A percentile compares a stretch with the other conserved stretches of the same genome.
Conservation (phyloP, 2,888 invertebrate genomes). For the Mythimna lalbum region DNA sequence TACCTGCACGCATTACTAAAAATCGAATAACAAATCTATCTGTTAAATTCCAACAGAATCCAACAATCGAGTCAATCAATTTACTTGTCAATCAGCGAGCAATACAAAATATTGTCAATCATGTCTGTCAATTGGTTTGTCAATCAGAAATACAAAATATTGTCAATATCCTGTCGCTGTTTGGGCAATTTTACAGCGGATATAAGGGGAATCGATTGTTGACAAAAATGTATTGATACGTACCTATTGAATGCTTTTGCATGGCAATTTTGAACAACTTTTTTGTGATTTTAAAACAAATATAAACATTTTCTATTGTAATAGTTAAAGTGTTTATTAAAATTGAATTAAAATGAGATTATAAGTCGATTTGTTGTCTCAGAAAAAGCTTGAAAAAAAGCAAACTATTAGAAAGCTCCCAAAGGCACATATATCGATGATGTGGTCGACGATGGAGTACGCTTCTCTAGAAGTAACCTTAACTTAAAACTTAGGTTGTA, state of each 20-base stretch:
- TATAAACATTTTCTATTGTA: too few relatives aligned
- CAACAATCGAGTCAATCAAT: conserved; percentile 39
- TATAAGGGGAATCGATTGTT: conserved; percentile 73
- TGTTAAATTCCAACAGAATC: conserved; percentile 22
- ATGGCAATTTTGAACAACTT: neutral
- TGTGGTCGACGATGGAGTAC: too few relatives aligned
- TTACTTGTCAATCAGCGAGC: conserved; percentile 44
- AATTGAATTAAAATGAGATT: neutral
- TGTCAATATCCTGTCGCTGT: conserved; percentile 75
- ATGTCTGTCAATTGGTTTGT: conserved; percentile 71
- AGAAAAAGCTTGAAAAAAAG: neutral
- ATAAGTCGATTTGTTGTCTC: too few relatives aligned
- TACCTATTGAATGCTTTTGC: conserved; percentile 33
- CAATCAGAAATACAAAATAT: conserved; percentile 73
- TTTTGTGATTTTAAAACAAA: too few relatives aligned
- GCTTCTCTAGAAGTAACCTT: too few relatives aligned
- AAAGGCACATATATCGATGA: too few relatives aligned
- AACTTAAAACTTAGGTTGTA: too few relatives aligned
- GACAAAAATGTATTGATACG: conserved; percentile 62
- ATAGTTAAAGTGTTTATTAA: neutral
- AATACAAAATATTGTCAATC: conserved; percentile 64
- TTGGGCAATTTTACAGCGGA: conserved; percentile 73
- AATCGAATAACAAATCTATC: conserved; percentile 16
- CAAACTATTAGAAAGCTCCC: too few relatives aligned
- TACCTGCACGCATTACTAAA: neutral